A percentile compares a stretch with the other conserved stretches of the same genome.
Conservation (phyloP, 1,140 invertebrate genomes). For the Parasteatoda tepidariorum region DNA sequence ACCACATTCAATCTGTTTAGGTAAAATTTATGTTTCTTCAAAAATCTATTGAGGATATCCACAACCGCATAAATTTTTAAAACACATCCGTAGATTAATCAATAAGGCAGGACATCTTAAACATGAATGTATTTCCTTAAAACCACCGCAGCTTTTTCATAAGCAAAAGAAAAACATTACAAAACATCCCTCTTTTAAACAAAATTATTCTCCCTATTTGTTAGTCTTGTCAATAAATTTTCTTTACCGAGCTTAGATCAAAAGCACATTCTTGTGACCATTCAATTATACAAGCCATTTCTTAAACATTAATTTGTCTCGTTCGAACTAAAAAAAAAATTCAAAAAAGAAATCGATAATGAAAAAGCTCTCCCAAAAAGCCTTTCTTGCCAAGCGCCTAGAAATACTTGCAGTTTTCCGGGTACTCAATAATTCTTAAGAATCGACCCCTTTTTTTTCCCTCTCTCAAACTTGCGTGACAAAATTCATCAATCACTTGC, state of each 20-base stretch:
- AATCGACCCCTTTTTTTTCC: not conserved
- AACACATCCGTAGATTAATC: too few relatives aligned
- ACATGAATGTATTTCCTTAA: too few relatives aligned
- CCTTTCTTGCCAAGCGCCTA: not conserved
- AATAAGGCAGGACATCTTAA: too few relatives aligned
- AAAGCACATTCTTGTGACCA: not conserved
- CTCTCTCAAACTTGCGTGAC: conserved; percentile 21
- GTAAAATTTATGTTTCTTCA: too few relatives aligned
- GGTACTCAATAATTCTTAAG: not conserved
- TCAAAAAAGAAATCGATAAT: not conserved
- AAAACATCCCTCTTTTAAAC: too few relatives aligned
- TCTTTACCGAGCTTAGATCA: not conserved
- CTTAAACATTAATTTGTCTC: not conserved
- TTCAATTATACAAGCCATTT: not conserved
- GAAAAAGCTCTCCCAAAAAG: not conserved
- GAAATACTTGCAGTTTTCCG: not conserved
- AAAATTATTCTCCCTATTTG: not conserved
- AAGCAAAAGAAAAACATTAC: too few relatives aligned
- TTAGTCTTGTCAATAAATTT: not conserved
- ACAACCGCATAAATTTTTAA: too few relatives aligned
- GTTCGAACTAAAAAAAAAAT: not conserved
- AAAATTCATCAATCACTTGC: conserved; percentile 22
- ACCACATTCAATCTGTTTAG: too few relatives aligned
- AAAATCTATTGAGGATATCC: too few relatives aligned
- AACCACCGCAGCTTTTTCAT: too few relatives aligned